phyloP scores from a whole-genome alignment of 2,888 invertebrate genomes.

The Euzophera pinguis region DNA sequence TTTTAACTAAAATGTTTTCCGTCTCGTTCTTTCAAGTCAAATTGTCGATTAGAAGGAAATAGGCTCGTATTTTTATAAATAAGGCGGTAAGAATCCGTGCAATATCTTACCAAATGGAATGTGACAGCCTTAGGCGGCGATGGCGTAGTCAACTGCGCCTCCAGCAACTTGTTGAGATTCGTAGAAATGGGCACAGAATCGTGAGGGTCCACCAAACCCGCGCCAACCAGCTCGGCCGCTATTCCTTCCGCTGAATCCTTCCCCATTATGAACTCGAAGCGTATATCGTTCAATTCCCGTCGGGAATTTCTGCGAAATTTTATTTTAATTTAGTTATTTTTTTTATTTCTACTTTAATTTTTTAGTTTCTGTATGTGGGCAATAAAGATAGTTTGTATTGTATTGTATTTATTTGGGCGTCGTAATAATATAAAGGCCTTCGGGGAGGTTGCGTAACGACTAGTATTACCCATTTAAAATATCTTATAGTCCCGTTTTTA shows the following conservation, averaged over 20 bases:
- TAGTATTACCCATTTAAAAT: too few relatives aligned
- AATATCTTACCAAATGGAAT: conserved; percentile 55
- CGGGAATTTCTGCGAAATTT: conserved; percentile 92
- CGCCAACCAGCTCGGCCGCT: conserved; percentile 95
- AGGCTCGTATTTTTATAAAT: too few relatives aligned
- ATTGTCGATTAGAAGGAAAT: too few relatives aligned
- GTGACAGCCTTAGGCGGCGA: conserved; percentile 39
- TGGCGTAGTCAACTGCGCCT: conserved; percentile 25
- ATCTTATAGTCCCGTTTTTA: too few relatives aligned
- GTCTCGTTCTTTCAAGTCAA: too few relatives aligned
- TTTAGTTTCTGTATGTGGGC: too few relatives aligned
- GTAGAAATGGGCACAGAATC: conserved; percentile 52
- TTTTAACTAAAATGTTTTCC: too few relatives aligned
- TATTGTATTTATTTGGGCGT: too few relatives aligned
- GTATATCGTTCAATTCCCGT: conserved; percentile 96
- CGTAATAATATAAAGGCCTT: too few relatives aligned
- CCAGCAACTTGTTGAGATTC: conserved; percentile 48
- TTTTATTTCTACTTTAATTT: neutral
- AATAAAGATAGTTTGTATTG: too few relatives aligned
- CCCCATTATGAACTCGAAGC: conserved; percentile 96
- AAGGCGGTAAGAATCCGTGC: conserved; percentile 20
- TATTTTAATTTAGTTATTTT: neutral
- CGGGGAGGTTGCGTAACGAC: too few relatives aligned
- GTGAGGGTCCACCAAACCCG: conserved; percentile 91
- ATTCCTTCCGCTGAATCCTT: conserved; percentile 96